A percentile compares a stretch with the other conserved stretches of the same genome.
phyloP scores from a whole-genome alignment of 2,888 invertebrate species.

The Cephus spinipes region DNA sequence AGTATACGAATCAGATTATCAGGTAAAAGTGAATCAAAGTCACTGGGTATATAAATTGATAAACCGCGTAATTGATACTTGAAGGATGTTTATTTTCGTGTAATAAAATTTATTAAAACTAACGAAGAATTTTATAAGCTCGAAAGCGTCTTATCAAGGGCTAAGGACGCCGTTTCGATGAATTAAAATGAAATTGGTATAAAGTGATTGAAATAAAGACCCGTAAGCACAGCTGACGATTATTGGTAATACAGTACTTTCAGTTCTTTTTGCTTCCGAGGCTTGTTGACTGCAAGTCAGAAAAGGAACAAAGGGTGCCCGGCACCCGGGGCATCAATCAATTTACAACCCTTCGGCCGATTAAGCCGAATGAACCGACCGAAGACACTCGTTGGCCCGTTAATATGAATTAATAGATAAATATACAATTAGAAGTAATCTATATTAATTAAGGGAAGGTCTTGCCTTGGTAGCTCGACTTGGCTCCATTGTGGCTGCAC shows the following conservation, averaged over 20 bases:
- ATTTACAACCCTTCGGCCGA: conserved; percentile 62
- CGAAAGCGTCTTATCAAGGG: neutral
- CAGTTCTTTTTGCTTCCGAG: neutral
- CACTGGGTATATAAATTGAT: neutral
- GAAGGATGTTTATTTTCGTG: neutral
- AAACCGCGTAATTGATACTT: neutral
- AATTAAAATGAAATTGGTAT: neutral
- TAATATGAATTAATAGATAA: conserved; percentile 66
- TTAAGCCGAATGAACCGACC: conserved; percentile 58
- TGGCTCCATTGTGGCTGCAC: conserved; percentile 59
- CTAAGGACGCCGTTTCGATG: neutral
- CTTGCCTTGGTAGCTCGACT: conserved; percentile 52
- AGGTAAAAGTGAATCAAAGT: neutral
- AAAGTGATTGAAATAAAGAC: neutral
- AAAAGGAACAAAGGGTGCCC: conserved; percentile 17
- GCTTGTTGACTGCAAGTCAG: conserved; percentile 13
- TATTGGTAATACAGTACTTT: neutral
- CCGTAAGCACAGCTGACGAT: neutral
- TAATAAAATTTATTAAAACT: neutral
- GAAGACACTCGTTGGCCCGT: conserved; percentile 50
- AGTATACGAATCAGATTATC: neutral
- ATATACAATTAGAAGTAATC: conserved; percentile 66
- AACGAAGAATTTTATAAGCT: neutral
- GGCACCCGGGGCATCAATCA: conserved; percentile 52
- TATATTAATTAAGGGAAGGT: conserved; percentile 63